Evolutionary conservation across 2,113 vertebrate genomes (phyloP).

Genomic region (Cavia aperea): DNA sequence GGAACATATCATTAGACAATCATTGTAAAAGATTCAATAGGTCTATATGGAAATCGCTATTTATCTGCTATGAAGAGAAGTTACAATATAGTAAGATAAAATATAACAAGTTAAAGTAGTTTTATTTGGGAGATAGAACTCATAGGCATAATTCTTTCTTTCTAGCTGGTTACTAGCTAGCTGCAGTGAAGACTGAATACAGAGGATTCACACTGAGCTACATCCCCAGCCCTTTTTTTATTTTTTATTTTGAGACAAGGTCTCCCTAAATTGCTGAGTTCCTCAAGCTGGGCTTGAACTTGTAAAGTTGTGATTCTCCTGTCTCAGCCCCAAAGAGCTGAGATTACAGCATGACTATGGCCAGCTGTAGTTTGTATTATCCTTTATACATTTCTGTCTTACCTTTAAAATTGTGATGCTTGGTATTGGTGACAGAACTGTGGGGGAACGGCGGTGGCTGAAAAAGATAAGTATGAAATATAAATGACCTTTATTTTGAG

Average conservation of each 20-base stretch:
- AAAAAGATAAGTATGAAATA: too few species aligned
- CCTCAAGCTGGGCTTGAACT: neutral
- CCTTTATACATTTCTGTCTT: neutral
- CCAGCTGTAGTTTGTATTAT: neutral
- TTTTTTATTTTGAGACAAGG: neutral
- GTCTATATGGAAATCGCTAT: neutral
- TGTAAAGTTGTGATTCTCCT: neutral
- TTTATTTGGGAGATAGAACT: neutral
- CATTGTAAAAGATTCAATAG: slow-evolving; percentile 15
- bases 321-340: neutral
- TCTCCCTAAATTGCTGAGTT: neutral
- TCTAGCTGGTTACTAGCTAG: neutral
- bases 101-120: neutral
- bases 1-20: neutral
- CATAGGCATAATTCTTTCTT: neutral
- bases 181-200: neutral
- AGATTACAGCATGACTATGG: neutral
- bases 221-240: neutral
- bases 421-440: neutral
- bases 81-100: neutral
- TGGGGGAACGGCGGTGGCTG: too few species aligned
- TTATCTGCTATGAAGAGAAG: slow-evolving; percentile 19
- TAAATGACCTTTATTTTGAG: too few species aligned
- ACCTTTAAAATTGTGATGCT: neutral
- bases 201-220: neutral